Evolutionary conservation across 1,140 invertebrate species (phyloP).

Genomic region (silkworm (Bombyx mori)): DNA sequence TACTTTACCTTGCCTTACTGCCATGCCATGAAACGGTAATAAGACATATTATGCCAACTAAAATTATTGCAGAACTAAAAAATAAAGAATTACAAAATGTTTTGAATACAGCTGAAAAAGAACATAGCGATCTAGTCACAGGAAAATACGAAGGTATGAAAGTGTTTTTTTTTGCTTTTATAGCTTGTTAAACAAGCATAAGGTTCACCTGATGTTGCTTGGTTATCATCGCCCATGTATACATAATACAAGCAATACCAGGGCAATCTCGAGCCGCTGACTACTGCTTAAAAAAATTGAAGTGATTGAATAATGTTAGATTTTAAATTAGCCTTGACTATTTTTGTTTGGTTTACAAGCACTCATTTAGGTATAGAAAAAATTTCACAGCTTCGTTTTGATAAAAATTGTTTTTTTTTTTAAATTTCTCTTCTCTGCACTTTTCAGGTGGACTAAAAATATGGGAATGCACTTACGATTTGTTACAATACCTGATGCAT

Average conservation of each 20-base stretch:
- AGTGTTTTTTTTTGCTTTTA: not conserved
- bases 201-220: too few relatives aligned
- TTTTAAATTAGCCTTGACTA: too few relatives aligned
- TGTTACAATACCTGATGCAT: conserved; percentile 75
- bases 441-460: conserved; percentile 86
- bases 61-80: conserved; percentile 46
- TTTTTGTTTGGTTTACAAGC: too few relatives aligned
- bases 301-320: too few relatives aligned
- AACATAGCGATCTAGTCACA: conserved; percentile 80
- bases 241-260: too few relatives aligned
- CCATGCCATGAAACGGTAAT: conserved; percentile 61
- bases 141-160: conserved; percentile 81
- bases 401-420: too few relatives aligned
- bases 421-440: not conserved
- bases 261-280: too few relatives aligned
- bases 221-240: too few relatives aligned
- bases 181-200: too few relatives aligned
- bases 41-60: conserved; percentile 60
- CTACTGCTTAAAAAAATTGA: too few relatives aligned
- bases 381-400: too few relatives aligned
- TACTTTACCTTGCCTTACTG: conserved; percentile 42
- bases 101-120: conserved; percentile 74
- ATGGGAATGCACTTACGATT: conserved; percentile 90
- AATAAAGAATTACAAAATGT: conserved; percentile 23
- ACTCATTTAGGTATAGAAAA: too few relatives aligned